Conservation (phyloP, 2,888 invertebrate species). For the Macrophya alboannulata region DNA sequence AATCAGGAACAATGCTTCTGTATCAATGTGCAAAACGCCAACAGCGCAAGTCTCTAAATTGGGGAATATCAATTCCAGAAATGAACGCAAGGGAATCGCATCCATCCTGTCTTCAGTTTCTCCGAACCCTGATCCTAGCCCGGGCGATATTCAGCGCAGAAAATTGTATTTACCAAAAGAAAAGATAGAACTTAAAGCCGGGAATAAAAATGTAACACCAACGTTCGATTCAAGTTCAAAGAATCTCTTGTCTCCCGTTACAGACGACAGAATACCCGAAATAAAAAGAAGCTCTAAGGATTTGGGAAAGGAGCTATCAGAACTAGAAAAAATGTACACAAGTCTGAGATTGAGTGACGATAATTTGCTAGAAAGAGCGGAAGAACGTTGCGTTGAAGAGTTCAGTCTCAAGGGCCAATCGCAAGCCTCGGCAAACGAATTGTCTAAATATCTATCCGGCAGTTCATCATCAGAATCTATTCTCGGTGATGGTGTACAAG, state of each 20-base stretch:
- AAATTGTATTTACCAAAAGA: neutral
- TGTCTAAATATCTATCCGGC: slow-evolving; percentile 67
- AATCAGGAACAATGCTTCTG: neutral
- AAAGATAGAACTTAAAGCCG: neutral
- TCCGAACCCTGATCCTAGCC: neutral
- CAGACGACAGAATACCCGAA: slow-evolving; percentile 80
- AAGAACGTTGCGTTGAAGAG: slow-evolving; percentile 87
- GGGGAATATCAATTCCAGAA: neutral
- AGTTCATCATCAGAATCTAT: slow-evolving; percentile 56
- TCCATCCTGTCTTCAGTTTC: neutral
- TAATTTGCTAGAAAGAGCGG: slow-evolving; percentile 90
- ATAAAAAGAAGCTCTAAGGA: slow-evolving; percentile 88
- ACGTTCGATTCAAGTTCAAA: neutral
- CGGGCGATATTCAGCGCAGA: slow-evolving; percentile 23
- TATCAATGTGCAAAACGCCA: neutral
- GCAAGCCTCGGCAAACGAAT: slow-evolving; percentile 58
- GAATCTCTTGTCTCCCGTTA: neutral
- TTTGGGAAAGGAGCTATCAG: slow-evolving; percentile 93
- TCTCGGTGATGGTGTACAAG: slow-evolving; percentile 49
- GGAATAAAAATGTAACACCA: slow-evolving; percentile 5
- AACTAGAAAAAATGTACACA: slow-evolving; percentile 95
- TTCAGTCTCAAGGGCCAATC: slow-evolving; percentile 73
- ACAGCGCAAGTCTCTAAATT: neutral
- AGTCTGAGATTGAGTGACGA: slow-evolving; percentile 93
- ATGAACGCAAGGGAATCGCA: neutral